Evolutionary conservation across 2,113 vertebrate genomes (phyloP).

Genomic region (Todiramphus saurophagus): DNA sequence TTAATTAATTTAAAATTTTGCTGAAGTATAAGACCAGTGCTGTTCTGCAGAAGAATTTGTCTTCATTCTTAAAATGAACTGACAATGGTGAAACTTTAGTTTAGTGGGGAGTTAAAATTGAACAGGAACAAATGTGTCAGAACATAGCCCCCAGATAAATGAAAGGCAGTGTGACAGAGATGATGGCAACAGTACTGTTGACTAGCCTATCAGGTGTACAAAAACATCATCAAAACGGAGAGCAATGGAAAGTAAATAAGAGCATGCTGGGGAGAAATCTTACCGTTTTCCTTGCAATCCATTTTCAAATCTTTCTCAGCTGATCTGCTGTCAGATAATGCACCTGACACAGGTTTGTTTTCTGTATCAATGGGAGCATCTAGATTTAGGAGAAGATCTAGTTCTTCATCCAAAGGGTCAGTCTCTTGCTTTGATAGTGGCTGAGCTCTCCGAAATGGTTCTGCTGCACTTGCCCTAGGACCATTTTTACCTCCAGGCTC

Average conservation of each 20-base stretch:
- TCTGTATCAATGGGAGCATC: conserved; percentile 69
- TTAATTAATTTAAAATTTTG: not conserved
- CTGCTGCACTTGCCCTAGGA: not conserved
- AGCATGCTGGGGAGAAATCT: not conserved
- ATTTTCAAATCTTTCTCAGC: conserved; percentile 27
- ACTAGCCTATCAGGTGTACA: not conserved
- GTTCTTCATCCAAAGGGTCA: conserved; percentile 83
- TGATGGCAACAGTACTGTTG: not conserved
- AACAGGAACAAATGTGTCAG: not conserved
- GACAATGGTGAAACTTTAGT: not conserved
- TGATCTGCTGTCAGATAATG: not conserved
- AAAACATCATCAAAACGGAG: not conserved
- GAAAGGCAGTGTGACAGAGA: not conserved
- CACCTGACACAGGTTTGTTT: not conserved
- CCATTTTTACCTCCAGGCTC: not conserved
- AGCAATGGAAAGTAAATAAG: not conserved
- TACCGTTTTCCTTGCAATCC: conserved; percentile 61
- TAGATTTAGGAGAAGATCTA: conserved; percentile 86
- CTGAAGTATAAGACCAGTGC: not conserved
- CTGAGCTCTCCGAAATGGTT: not conserved
- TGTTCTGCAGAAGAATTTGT: not conserved
- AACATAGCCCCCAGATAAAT: not conserved
- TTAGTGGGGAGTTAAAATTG: not conserved
- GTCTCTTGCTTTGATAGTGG: not conserved
- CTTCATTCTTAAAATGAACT: not conserved